A percentile compares a stretch with the other conserved stretches of the same genome.
Conservation (phyloP, 2,888 invertebrate species). For the Ametastegia equiseti region DNA sequence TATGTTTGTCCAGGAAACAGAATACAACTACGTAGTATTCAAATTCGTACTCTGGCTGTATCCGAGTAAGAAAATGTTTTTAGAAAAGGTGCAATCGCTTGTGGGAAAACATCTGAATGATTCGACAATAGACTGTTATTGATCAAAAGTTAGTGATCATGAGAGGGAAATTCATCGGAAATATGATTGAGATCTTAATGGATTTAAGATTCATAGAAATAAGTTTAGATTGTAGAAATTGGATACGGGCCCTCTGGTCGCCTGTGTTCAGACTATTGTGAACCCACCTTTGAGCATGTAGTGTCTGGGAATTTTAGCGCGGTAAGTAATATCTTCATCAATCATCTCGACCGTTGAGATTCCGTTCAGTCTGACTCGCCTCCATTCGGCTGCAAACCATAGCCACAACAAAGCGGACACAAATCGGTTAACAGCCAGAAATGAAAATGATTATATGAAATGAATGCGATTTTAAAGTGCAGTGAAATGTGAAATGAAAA, state of each 20-base stretch:
- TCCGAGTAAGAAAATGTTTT: not conserved
- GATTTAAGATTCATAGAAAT: not conserved
- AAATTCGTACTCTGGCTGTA: not conserved
- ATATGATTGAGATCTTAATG: too few species aligned
- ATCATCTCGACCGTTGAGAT: conserved; percentile 63
- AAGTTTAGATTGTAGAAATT: not conserved
- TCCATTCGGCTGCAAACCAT: conserved; percentile 71
- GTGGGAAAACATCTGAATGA: too few species aligned
- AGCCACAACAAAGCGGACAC: conserved; percentile 68
- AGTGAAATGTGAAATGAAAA: conserved; percentile 29
- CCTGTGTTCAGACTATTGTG: conserved; percentile 10
- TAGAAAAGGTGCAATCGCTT: too few species aligned
- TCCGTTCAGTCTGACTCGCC: conserved; percentile 67
- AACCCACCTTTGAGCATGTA: conserved; percentile 67
- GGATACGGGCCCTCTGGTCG: not conserved
- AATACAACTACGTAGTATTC: not conserved
- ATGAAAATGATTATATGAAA: conserved; percentile 62
- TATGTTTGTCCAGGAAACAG: not conserved
- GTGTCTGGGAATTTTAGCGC: conserved; percentile 60
- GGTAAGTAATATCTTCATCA: conserved; percentile 65
- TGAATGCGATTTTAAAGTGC: not conserved
- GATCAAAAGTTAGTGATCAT: not conserved
- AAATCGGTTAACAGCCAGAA: conserved; percentile 67
- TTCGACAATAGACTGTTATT: too few species aligned
- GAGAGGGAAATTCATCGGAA: not conserved